Evolutionary conservation across 35 echinoderm and acorn worm genomes (phyloP).

Genomic region (Anneissia japonica): DNA sequence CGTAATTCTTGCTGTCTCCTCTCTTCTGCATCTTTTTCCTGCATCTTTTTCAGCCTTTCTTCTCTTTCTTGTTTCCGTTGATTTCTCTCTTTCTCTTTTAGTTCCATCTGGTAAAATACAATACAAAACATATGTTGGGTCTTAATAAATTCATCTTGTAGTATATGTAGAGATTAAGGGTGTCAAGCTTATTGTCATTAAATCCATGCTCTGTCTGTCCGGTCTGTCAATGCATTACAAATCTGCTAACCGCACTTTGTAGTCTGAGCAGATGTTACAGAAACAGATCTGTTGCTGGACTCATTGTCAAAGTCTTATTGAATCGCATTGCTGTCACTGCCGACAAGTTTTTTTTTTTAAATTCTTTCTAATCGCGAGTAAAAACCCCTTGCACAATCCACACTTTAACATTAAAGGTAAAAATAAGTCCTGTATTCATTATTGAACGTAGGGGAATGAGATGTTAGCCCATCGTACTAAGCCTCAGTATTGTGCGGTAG

Average conservation of each 20-base stretch:
- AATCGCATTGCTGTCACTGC: neutral
- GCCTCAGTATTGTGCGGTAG: too few species aligned
- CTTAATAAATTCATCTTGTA: neutral
- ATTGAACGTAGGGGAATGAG: too few species aligned
- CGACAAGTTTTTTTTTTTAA: too few species aligned
- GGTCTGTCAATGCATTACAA: too few species aligned
- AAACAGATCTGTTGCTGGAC: neutral
- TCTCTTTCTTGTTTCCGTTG: constrained; percentile 7
- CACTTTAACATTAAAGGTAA: too few species aligned
- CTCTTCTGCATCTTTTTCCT: constrained; percentile 25
- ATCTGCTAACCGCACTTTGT: neutral
- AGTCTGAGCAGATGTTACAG: neutral
- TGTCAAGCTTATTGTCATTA: neutral
- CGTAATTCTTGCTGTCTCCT: neutral
- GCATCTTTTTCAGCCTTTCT: constrained; percentile 5
- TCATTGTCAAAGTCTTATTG: neutral
- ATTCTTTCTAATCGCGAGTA: too few species aligned
- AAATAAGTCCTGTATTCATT: too few species aligned
- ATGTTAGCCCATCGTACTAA: too few species aligned
- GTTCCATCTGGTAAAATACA: neutral
- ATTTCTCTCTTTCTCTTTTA: constrained; percentile 7
- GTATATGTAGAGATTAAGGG: neutral
- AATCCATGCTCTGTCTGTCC: neutral
- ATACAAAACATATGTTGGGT: neutral
- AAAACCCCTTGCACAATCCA: too few species aligned